Evolutionary conservation across 1,140 invertebrate species (phyloP).

Genomic region (Helicoverpa armigera): DNA sequence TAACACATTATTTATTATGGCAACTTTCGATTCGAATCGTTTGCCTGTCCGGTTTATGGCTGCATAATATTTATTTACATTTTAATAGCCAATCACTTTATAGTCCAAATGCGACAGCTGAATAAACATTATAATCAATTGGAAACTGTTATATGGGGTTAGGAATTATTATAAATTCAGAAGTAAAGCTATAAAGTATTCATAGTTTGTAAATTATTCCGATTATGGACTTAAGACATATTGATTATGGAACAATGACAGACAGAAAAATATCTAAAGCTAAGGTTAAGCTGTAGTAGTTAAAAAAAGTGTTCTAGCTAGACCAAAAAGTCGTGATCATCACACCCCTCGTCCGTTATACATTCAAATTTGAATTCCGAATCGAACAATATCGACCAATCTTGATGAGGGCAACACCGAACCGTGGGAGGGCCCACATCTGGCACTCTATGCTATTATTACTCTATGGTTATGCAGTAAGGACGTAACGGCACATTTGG

Average conservation of each 20-base stretch:
- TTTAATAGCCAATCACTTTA: slow-evolving; percentile 26
- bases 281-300: background rate
- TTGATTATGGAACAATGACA: too few relatives aligned
- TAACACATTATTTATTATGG: slow-evolving; percentile 41
- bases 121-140: slow-evolving; percentile 29
- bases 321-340: slow-evolving; percentile 16
- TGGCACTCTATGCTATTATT: slow-evolving; percentile 50
- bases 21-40: slow-evolving; percentile 15
- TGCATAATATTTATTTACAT: slow-evolving; percentile 29
- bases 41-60: background rate
- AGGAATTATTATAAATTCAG: background rate
- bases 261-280: too few relatives aligned
- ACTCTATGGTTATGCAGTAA: slow-evolving; percentile 30
- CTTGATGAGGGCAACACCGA: slow-evolving; percentile 48
- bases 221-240: background rate
- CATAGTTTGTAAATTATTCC: background rate
- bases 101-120: slow-evolving; percentile 32
- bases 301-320: background rate
- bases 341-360: slow-evolving; percentile 21
- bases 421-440: slow-evolving; percentile 58
- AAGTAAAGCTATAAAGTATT: background rate
- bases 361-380: slow-evolving; percentile 38
- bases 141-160: slow-evolving; percentile 14
- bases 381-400: slow-evolving; percentile 37
- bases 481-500: slow-evolving; percentile 42